These are phyloP conservation scores for Tympanuchus pallidicinctus DNA, from an alignment of 2,113 vertebrate genomes.

Conservation along the genomic window DNA sequence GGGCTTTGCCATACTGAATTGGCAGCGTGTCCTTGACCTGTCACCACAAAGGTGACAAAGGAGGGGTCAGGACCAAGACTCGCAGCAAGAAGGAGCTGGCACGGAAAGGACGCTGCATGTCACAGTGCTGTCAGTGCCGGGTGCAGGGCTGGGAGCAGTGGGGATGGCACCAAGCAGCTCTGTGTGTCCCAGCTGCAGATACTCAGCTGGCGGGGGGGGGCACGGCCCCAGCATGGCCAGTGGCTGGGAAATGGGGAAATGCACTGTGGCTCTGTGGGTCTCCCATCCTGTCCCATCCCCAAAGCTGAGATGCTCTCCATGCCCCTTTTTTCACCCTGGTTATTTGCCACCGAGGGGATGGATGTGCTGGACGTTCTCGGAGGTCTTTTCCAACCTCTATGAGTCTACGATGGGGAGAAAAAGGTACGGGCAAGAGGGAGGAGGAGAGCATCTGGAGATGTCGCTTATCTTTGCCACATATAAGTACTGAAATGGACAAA, in stretches of 20 bases:
- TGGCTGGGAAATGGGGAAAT: neutral
- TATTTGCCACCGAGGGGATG: neutral
- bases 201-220: neutral
- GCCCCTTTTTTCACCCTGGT: neutral
- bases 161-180: neutral
- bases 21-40: neutral
- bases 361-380: too few relatives aligned
- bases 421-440: neutral
- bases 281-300: neutral
- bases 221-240: neutral
- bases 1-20: neutral
- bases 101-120: neutral
- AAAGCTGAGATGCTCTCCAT: accelerated
- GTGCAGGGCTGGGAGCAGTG: neutral
- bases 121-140: neutral
- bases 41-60: neutral
- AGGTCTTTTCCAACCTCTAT: too few relatives aligned
- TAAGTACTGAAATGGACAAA: neutral
- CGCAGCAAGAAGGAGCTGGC: accelerated
- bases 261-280: neutral
- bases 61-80: neutral
- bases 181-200: constrained; percentile 6
- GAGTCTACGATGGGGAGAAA: neutral
- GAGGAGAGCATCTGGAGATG: neutral
- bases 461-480: accelerated